Evolutionary conservation across 1,140 invertebrate species (phyloP).

Genomic region (Hycleus phaleratus): DNA sequence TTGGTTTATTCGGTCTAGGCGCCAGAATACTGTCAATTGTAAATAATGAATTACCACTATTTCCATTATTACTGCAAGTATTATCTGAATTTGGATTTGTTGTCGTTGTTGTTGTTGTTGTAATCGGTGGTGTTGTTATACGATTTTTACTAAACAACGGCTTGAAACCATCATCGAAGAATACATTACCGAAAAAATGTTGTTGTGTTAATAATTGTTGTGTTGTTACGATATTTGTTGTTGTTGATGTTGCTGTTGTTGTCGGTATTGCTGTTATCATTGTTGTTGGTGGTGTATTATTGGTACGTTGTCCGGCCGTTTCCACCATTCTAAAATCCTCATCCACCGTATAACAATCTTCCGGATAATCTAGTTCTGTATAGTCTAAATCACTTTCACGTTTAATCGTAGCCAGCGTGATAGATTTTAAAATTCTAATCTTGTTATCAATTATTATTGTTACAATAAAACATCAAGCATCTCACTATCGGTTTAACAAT

Average conservation of each 20-base stretch:
- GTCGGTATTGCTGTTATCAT: background rate
- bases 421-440: background rate
- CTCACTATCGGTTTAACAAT: too few relatives aligned
- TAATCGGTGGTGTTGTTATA: slow-evolving; percentile 25
- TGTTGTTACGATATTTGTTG: background rate
- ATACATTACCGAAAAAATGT: slow-evolving; percentile 32
- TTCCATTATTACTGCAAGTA: slow-evolving; percentile 3
- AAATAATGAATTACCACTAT: slow-evolving; percentile 56
- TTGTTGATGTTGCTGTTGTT: background rate
- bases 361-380: slow-evolving; percentile 26
- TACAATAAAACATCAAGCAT: too few relatives aligned
- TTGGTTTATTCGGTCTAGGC: slow-evolving; percentile 44
- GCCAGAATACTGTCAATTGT: slow-evolving; percentile 76
- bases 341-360: slow-evolving; percentile 27
- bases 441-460: too few relatives aligned
- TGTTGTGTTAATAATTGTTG: slow-evolving; percentile 15
- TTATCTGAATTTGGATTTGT: background rate
- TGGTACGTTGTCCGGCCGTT: slow-evolving; percentile 20
- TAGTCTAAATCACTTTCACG: slow-evolving; percentile 35
- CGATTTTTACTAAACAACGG: slow-evolving; percentile 29
- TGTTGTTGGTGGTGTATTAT: slow-evolving; percentile 13
- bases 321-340: slow-evolving; percentile 37
- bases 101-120: slow-evolving; percentile 17
- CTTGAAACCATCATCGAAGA: slow-evolving; percentile 35
- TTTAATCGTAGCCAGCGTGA: slow-evolving; percentile 33